These are phyloP conservation scores for Lagodon rhomboides DNA, from an alignment of 2,797 vertebrate genomes.

Conservation along the genomic window DNA sequence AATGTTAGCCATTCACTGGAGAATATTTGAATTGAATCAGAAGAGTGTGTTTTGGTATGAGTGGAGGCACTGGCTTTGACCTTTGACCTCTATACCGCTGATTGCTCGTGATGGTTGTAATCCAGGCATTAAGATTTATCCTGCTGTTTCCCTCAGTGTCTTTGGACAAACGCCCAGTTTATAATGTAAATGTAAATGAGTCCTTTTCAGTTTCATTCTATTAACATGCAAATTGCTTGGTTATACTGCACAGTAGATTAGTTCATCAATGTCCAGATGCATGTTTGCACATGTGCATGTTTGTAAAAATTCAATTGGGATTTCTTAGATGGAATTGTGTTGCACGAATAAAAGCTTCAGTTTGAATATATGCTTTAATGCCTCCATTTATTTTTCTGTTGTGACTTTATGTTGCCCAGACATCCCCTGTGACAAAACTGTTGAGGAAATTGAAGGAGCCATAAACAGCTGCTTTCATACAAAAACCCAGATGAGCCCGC, in stretches of 20 bases:
- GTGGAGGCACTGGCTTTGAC: constrained; percentile 36
- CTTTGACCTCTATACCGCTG: constrained; percentile 36
- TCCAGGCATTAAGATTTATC: constrained; percentile 30
- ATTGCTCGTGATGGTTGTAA: constrained; percentile 33
- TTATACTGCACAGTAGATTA: constrained; percentile 42
- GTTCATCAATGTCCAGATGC: constrained; percentile 51
- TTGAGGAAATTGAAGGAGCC: constrained; percentile 14
- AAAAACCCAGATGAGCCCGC: constrained; percentile 25
- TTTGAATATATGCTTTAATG: constrained; percentile 3
- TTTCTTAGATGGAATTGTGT: constrained; percentile 6
- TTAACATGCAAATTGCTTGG: constrained; percentile 64
- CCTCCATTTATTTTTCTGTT: neutral
- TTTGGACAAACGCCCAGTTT: constrained; percentile 52
- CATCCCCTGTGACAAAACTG: neutral
- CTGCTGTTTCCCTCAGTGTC: constrained; percentile 12
- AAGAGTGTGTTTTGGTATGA: constrained; percentile 34
- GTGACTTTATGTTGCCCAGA: constrained; percentile 8
- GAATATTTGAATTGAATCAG: constrained; percentile 37
- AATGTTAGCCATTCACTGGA: constrained; percentile 53
- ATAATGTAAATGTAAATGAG: constrained; percentile 66
- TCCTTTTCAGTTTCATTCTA: constrained; percentile 39
- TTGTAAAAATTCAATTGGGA: constrained; percentile 19
- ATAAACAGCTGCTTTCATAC: constrained; percentile 21
- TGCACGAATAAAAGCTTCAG: constrained; percentile 14
- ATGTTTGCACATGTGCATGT: constrained; percentile 31